Percentiles rank a stretch among this genome's conserved stretches.
These are phyloP conservation scores for Philhelius pedissequus DNA, from an alignment of 2,888 invertebrate species.

Conservation along the genomic window DNA sequence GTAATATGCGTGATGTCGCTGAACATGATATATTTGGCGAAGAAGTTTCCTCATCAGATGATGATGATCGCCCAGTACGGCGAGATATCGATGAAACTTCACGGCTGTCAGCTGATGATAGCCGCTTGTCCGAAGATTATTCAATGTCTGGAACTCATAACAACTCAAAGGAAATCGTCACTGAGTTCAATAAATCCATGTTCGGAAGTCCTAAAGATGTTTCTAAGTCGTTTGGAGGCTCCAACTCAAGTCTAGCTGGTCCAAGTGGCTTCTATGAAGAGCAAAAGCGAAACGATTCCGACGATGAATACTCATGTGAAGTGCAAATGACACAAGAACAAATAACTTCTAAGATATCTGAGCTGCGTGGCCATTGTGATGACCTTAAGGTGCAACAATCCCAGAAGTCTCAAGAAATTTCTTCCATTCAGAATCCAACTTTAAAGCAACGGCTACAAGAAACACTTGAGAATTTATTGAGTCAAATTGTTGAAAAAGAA, in stretches of 20 bases:
- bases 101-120: conserved; percentile 86
- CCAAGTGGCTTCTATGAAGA: conserved; percentile 75
- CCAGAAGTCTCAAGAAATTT: conserved; percentile 90
- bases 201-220: conserved; percentile 74
- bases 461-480: conserved; percentile 87
- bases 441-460: conserved; percentile 90
- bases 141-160: conserved; percentile 65
- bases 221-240: conserved; percentile 72
- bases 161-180: conserved; percentile 72
- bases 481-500: conserved; percentile 89
- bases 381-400: conserved; percentile 87
- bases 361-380: conserved; percentile 86
- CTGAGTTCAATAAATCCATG: conserved; percentile 77
- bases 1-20: too few relatives aligned
- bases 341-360: conserved; percentile 84
- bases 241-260: conserved; percentile 75
- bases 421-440: conserved; percentile 91
- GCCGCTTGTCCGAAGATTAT: conserved; percentile 83
- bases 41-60: too few relatives aligned
- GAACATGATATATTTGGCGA: too few relatives aligned
- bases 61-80: conserved; percentile 84
- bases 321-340: conserved; percentile 79
- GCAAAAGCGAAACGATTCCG: conserved; percentile 75
- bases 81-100: conserved; percentile 89
- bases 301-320: conserved; percentile 74